Base-by-base conservation (phyloP, 2,113 vertebrate species). In the Macroglossus sobrinus region DNA sequence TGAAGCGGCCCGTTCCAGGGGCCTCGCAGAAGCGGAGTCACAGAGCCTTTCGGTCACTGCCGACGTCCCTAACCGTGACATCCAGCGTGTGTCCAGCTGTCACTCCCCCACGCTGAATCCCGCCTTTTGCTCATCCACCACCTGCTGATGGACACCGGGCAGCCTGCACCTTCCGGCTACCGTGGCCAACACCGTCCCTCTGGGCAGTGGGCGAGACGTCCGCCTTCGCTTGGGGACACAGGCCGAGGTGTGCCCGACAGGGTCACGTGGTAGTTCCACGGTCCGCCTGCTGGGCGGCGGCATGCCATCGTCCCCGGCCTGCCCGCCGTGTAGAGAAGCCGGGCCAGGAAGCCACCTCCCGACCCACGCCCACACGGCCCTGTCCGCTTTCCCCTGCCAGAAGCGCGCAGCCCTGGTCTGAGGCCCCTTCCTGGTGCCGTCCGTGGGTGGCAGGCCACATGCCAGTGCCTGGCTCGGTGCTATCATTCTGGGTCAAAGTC, bases 341-440 rank as follows among this genome's bases (percentile, higher is more conserved):
- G 53, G 14, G 50, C n/a, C 16, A 7, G 15, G 28, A 78, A 57
- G 84, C 33, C 13, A 21, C 14, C 74, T 28, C 75, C 3, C 30
- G 30, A 6, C 4, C 5, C 63, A 12, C 1, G 5, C 4, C 35
- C 28, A 1, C 4, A 5, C 0, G 69, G 35, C 81, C 3, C 7
- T 12, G 69, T 15, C 55, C 59, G 38, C 47, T 28, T 72, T 8
- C 45, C 45, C 10, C 45, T 45, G 45, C 45, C 45, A 35, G 43
- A 47, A 28, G 24, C 2, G 4, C 2, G 26, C n/a, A 21, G 4
- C 3, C 84, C 79, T 0, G 13, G 68, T 2, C 93, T 28, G 26
- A 87, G 78, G 80, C 33, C 91, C 24, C 45, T 12, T 1, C 30
- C 38, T 1, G 22, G 16, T 4, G 7, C 19, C 5, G 66, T 33